A percentile compares a stretch with the other conserved stretches of the same genome.
These are phyloP conservation scores for Congeria kusceri DNA, from an alignment of 2,888 invertebrate genomes.

Conservation along the genomic window DNA sequence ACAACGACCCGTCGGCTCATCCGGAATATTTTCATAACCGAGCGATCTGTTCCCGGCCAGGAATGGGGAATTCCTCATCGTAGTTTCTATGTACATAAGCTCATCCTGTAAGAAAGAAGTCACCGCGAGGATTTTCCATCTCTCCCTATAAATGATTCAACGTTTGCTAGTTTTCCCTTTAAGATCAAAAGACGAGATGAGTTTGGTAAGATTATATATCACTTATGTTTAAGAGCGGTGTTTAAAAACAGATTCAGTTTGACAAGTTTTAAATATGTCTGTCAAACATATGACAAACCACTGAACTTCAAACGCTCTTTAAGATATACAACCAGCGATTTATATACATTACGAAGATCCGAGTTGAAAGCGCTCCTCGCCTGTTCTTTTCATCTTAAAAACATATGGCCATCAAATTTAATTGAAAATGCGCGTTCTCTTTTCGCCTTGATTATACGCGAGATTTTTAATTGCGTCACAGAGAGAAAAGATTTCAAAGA, in stretches of 20 bases:
- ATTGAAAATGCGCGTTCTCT: constrained; percentile 35
- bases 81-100: constrained; percentile 42
- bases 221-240: constrained; percentile 57
- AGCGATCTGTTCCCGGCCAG: no score
- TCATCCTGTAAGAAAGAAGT: constrained; percentile 45
- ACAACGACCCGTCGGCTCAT: no score
- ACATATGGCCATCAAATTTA: constrained; percentile 51
- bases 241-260: constrained; percentile 62
- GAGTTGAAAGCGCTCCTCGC: constrained; percentile 15
- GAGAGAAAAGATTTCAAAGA: not conserved
- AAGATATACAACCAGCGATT: constrained; percentile 34
- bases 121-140: constrained; percentile 23
- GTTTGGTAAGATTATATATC: constrained; percentile 57
- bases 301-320: constrained; percentile 48
- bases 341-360: constrained; percentile 42
- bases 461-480: not conserved
- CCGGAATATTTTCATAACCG: no score
- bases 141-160: constrained; percentile 23
- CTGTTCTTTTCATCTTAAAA: constrained; percentile 48
- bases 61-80: constrained; percentile 1
- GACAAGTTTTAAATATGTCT: constrained; percentile 54
- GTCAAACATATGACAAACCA: constrained; percentile 63
- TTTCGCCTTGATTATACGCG: not conserved
- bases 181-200: constrained; percentile 52
- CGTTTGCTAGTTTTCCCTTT: constrained; percentile 33